These are phyloP conservation scores for Tauraco erythrolophus DNA, from an alignment of 2,113 vertebrate genomes.

Conservation along the genomic window DNA sequence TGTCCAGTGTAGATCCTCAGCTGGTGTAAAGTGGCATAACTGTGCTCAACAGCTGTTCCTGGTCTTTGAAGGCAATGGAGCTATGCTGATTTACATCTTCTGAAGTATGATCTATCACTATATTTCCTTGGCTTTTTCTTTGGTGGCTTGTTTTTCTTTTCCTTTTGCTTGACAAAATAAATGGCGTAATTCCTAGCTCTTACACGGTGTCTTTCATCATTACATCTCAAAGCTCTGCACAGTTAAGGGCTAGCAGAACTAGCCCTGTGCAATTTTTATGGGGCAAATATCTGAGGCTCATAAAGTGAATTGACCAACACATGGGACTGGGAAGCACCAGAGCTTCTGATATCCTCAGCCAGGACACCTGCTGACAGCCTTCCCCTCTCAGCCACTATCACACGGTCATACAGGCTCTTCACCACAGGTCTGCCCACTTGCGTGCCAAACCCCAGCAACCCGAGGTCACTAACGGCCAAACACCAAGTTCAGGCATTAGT, in stretches of 20 bases:
- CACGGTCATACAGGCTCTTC: background rate
- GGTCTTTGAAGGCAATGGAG: constrained; percentile 32
- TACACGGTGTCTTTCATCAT: background rate
- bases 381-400: background rate
- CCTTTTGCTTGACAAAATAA: constrained; percentile 47
- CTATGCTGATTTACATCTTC: constrained; percentile 31
- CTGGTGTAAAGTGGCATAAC: constrained; percentile 14
- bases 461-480: background rate
- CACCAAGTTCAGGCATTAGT: background rate
- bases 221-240: background rate
- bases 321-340: background rate
- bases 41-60: constrained; percentile 36
- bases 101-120: constrained; percentile 21
- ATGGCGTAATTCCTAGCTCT: background rate
- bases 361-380: background rate
- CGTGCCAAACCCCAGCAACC: background rate
- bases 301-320: background rate
- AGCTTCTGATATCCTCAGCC: background rate
- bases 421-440: background rate
- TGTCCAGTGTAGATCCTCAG: constrained; percentile 14
- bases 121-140: constrained; percentile 14
- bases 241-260: background rate
- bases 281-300: background rate
- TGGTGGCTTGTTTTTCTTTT: constrained; percentile 13
- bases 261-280: accelerated